Evolutionary conservation across 2,113 vertebrate genomes (phyloP), one percentile per base, ranked within the genome.

Genomic region (Ophiodon elongatus): DNA sequence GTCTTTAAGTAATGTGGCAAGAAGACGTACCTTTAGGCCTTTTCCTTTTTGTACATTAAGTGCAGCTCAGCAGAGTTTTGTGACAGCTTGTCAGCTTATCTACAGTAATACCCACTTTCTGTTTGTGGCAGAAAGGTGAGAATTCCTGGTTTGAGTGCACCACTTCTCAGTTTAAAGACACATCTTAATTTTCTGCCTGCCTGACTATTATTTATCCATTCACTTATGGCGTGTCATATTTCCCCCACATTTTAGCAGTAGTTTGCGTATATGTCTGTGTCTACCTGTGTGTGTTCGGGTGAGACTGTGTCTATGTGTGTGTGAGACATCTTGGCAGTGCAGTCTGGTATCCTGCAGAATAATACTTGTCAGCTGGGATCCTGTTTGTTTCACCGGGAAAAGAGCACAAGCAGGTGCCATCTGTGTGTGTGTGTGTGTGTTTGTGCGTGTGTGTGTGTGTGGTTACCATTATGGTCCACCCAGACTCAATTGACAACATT

Each of bases 121-220:
- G 66, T 72, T 73, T 75, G 47, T 65, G 71, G 77, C 84, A 82
- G 64, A 8, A 37, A 75, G 78, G 71, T 73, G 57, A 88, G 65
- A 77, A 35, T 74, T 64, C 21, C 73, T 68, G 27, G 50, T 68
- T 86, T 83, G 47, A 52, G 11, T 80, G 66, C 7, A 2, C 35
- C 45, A 56, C 31, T 68, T 65, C 69, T 62, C 77, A 79, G 33
- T 71, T 87, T 90, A 80, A 71, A 81, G 65, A 78, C 77, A 89
- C 77, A 87, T 90, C 72, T 87, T 82, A 80, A 87, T 88, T 83
- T 83, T 82, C 64, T 67, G 85, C 72, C 82, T 77, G 88, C 71
- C 89, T 84, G 63, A 43, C 35, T 54, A 83, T 87, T 85, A 86
- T 79, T 86, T 72, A 86, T 83, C 69, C 31, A 76, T 81, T 89